Conservation (phyloP, 2,797 vertebrate genomes). For the Poecilia velifera region DNA sequence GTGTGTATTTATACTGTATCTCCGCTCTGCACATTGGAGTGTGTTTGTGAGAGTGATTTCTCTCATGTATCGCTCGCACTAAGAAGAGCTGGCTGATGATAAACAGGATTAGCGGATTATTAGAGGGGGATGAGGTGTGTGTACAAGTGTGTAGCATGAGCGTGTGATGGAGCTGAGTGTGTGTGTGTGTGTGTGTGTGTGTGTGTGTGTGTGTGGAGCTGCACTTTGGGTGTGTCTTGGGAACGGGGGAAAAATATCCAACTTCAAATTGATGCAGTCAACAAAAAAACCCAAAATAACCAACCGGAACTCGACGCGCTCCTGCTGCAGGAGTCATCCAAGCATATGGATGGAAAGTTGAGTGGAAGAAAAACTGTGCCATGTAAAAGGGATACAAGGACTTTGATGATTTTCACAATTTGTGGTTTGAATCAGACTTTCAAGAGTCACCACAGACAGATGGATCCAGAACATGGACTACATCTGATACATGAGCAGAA, state of each 20-base stretch:
- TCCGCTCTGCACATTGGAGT: conserved; percentile 75
- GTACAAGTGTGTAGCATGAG: conserved; percentile 38
- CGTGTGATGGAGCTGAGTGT: conserved; percentile 34
- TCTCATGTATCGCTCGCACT: conserved; percentile 74
- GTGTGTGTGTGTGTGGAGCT: conserved; percentile 32
- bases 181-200: conserved; percentile 41
- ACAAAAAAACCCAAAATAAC: conserved; percentile 48
- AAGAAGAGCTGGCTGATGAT: conserved; percentile 79
- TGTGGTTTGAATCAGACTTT: too few species aligned
- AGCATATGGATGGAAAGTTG: background rate
- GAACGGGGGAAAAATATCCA: too few species aligned
- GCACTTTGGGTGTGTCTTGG: conserved; percentile 33
- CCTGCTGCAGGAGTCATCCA: conserved; percentile 3
- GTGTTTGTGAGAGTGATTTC: conserved; percentile 75
- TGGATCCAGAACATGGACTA: background rate
- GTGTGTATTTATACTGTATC: conserved; percentile 77
- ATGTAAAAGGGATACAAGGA: background rate
- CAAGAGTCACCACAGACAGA: background rate
- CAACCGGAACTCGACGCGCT: conserved; percentile 54
- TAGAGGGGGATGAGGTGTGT: conserved; percentile 76
- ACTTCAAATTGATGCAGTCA: conserved; percentile 42
- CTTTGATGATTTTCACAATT: too few species aligned
- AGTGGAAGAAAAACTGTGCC: background rate
- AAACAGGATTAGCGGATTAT: conserved; percentile 83
- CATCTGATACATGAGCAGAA: background rate